phyloP scores from a whole-genome alignment of 2,113 vertebrate genomes.

The Dendropsophus ebraccatus region DNA sequence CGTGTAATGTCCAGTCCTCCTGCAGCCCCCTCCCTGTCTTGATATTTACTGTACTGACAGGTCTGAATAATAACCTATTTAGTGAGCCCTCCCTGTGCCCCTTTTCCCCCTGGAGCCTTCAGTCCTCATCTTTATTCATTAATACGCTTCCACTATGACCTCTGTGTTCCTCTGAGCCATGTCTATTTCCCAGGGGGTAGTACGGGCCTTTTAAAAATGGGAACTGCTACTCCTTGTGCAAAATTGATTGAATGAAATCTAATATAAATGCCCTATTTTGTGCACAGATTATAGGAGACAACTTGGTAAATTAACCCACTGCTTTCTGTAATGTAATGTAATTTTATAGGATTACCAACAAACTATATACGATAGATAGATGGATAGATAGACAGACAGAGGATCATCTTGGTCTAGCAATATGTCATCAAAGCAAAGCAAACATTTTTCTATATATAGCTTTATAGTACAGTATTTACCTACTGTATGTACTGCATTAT shows the following conservation, averaged over 20 bases:
- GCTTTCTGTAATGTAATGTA: background rate
- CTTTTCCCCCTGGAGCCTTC: slow-evolving; percentile 46
- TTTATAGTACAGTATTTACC: background rate
- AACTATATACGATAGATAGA: background rate
- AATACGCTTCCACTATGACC: slow-evolving; percentile 51
- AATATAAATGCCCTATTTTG: slow-evolving; percentile 39
- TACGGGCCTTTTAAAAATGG: slow-evolving; percentile 56
- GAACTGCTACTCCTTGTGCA: slow-evolving; percentile 44
- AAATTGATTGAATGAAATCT: slow-evolving; percentile 50
- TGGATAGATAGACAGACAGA: background rate
- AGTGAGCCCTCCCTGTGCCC: slow-evolving; percentile 51
- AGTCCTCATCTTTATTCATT: slow-evolving; percentile 57
- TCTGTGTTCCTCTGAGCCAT: slow-evolving; percentile 51
- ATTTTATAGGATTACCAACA: background rate
- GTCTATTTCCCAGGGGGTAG: slow-evolving; percentile 51
- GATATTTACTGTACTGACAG: slow-evolving; percentile 53
- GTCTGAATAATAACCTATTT: slow-evolving; percentile 59
- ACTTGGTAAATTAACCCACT: slow-evolving; percentile 35
- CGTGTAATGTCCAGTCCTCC: background rate
- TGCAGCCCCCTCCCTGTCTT: slow-evolving; percentile 18
- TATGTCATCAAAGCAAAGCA: background rate
- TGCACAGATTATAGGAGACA: slow-evolving; percentile 24
- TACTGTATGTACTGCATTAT: background rate
- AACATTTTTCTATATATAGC: background rate
- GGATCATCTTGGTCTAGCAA: background rate